These are phyloP conservation scores for Phyllotis vaccarum DNA, from an alignment of 2,797 vertebrate species.

Conservation along the genomic window DNA sequence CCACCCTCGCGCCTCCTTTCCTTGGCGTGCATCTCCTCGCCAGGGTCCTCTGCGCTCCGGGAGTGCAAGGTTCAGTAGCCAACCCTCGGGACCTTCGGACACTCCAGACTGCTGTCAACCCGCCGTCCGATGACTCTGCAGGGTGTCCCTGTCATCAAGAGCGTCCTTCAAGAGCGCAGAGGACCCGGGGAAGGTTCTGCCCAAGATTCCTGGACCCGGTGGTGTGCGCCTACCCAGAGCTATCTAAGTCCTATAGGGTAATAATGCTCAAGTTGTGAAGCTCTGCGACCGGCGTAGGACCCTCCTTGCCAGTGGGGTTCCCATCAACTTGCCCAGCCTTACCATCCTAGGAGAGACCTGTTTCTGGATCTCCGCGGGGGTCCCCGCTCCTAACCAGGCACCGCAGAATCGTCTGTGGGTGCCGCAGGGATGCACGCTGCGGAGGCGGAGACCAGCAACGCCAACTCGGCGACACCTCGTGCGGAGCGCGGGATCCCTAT, in stretches of 20 bases:
- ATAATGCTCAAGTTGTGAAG: background rate
- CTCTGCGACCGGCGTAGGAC: background rate
- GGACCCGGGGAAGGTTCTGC: background rate
- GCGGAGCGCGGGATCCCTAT: background rate
- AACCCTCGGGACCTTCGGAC: background rate
- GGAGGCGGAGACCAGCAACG: background rate
- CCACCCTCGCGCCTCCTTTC: background rate
- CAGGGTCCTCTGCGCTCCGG: accelerated
- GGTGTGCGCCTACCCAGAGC: background rate
- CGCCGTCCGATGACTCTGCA: background rate
- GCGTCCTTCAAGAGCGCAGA: background rate
- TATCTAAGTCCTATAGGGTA: background rate
- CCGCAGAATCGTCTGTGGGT: background rate
- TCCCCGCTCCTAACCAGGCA: background rate
- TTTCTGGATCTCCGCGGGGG: background rate
- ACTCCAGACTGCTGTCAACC: background rate
- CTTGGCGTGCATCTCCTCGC: background rate
- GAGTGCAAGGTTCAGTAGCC: background rate
- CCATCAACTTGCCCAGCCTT: background rate
- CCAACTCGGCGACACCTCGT: background rate
- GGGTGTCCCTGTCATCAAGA: background rate
- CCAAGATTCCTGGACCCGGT: accelerated
- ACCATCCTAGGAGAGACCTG: background rate
- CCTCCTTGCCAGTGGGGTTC: background rate
- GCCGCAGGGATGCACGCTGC: background rate